These are phyloP conservation scores for Propithecus deckenii DNA, from an alignment of 2,797 vertebrate genomes.

Conservation along the genomic window DNA sequence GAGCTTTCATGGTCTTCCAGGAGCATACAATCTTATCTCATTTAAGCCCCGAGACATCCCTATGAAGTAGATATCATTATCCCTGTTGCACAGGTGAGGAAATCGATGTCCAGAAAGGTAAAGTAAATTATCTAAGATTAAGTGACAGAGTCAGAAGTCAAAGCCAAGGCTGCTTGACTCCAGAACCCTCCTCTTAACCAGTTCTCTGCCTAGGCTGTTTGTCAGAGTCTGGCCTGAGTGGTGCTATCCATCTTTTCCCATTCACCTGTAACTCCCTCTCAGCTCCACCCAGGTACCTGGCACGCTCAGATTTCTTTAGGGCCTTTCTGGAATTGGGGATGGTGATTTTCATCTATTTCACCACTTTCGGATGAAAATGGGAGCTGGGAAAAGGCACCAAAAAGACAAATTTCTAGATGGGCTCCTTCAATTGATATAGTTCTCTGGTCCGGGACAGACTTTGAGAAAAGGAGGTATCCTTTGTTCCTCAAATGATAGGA, in stretches of 20 bases:
- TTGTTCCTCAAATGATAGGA: not conserved
- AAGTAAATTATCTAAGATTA: constrained; percentile 20
- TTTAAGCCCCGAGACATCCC: not conserved
- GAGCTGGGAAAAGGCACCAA: not conserved
- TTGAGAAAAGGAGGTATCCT: not conserved
- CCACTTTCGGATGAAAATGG: not conserved
- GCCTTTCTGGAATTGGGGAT: not conserved
- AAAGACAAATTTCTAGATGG: not conserved
- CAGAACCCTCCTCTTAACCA: not conserved
- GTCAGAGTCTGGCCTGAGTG: not conserved
- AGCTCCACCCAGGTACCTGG: not conserved
- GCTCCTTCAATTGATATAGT: not conserved
- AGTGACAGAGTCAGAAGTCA: not conserved
- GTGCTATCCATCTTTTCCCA: not conserved
- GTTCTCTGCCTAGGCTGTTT: not conserved
- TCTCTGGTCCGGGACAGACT: not conserved
- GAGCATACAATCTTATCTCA: not conserved
- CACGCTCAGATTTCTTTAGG: not conserved
- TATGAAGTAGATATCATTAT: not conserved
- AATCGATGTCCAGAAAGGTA: not conserved
- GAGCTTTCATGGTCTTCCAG: not conserved
- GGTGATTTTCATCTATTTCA: not conserved
- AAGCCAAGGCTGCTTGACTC: not conserved
- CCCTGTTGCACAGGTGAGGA: not conserved
- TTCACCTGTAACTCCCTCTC: not conserved